Conservation (phyloP, 2,797 vertebrate genomes). For the Borostomias antarcticus region DNA sequence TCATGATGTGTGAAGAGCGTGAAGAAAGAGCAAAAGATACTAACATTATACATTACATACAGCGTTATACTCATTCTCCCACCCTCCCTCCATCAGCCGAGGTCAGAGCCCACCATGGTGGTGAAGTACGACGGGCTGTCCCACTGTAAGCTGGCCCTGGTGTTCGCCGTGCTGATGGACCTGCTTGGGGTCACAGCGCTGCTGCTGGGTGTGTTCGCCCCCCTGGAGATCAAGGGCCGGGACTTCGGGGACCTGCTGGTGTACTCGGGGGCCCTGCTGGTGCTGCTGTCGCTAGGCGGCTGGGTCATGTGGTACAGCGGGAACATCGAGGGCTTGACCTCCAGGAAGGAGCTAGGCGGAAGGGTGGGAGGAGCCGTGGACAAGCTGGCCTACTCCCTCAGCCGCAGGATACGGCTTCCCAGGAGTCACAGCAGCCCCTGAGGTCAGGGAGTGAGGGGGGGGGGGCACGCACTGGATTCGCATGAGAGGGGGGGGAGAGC, state of each 20-base stretch:
- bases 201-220: conserved; percentile 84
- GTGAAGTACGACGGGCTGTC: conserved; percentile 69
- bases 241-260: conserved; percentile 90
- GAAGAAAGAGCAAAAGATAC: no score
- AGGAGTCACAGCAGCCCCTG: conserved; percentile 64
- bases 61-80: background rate
- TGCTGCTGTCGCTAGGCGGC: conserved; percentile 83
- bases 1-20: no score
- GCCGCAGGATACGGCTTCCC: conserved; percentile 70
- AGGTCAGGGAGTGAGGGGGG: background rate
- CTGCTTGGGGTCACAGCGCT: conserved; percentile 78
- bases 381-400: conserved; percentile 80
- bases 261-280: conserved; percentile 84
- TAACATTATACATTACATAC: background rate
- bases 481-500: background rate
- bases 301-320: conserved; percentile 95
- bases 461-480: no score
- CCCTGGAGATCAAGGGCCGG: conserved; percentile 79
- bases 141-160: conserved; percentile 83
- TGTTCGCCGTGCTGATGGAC: conserved; percentile 85
- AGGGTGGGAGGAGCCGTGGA: conserved; percentile 76
- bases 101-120: conserved; percentile 55
- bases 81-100: background rate
- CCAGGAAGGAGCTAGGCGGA: conserved; percentile 73
- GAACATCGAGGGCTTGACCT: conserved; percentile 86